Evolutionary conservation across 2,797 vertebrate genomes (phyloP).

Genomic region (Anabas testudineus): DNA sequence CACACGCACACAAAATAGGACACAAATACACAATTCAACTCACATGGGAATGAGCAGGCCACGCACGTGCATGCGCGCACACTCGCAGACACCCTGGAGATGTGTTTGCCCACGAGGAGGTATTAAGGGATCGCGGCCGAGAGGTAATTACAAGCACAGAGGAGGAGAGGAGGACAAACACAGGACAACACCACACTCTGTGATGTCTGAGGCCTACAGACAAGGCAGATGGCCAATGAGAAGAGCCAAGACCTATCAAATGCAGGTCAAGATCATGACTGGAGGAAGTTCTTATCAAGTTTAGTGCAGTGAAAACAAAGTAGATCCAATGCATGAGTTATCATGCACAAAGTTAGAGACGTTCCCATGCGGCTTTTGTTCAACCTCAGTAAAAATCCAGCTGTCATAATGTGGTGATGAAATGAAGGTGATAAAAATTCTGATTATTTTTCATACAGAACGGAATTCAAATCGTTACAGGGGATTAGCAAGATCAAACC

Average conservation of each 20-base stretch:
- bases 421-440: background rate
- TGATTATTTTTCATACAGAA: background rate
- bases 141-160: constrained; percentile 77
- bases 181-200: constrained; percentile 39
- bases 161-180: constrained; percentile 49
- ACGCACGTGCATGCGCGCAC: constrained; percentile 1
- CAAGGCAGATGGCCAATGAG: constrained; percentile 15
- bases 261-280: constrained; percentile 8
- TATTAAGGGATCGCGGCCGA: constrained; percentile 71
- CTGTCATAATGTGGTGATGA: background rate
- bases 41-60: constrained; percentile 35
- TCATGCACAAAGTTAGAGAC: no score
- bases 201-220: constrained; percentile 35
- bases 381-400: no score
- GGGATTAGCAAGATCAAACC: no score
- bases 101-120: constrained; percentile 67
- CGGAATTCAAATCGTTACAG: background rate
- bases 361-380: no score
- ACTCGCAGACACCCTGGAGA: constrained; percentile 48
- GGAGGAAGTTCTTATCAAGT: background rate
- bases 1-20: constrained; percentile 31
- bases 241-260: constrained; percentile 25
- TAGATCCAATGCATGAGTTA: no score
- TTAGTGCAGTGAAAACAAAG: background rate
- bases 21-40: constrained; percentile 29